A percentile compares a stretch with the other conserved stretches of the same genome.
phyloP scores from a whole-genome alignment of 2,888 invertebrate species.

The Hemicrepidius hirtus region DNA sequence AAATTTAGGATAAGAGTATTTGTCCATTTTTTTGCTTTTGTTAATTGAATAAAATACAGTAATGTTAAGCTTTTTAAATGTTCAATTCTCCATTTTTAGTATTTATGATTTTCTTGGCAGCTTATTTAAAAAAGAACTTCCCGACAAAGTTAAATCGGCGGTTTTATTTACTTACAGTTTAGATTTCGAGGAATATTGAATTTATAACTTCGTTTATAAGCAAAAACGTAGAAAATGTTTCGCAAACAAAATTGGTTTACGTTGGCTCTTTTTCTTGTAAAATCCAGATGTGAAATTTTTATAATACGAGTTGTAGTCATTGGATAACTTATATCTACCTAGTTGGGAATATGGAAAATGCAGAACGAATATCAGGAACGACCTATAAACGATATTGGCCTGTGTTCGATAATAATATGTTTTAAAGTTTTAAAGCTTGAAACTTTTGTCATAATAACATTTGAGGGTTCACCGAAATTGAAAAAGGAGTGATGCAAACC shows the following conservation, averaged over 20 bases:
- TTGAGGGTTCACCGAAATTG: conserved; percentile 56
- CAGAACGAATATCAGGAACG: not conserved
- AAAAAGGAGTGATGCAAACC: conserved; percentile 56
- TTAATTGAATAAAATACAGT: too few relatives aligned
- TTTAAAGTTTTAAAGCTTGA: conserved; percentile 57
- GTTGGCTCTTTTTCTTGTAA: conserved; percentile 4
- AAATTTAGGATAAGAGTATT: too few relatives aligned
- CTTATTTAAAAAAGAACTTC: not conserved
- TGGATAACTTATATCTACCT: conserved; percentile 1
- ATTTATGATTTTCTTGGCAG: not conserved
- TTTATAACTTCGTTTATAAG: conserved; percentile 22
- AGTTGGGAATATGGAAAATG: not conserved
- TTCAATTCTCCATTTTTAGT: not conserved
- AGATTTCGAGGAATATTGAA: conserved; percentile 18
- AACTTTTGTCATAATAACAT: conserved; percentile 56
- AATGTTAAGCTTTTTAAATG: too few relatives aligned
- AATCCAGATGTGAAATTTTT: conserved; percentile 10
- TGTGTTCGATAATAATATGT: conserved; percentile 54
- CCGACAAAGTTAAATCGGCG: not conserved
- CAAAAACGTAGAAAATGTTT: conserved; percentile 11
- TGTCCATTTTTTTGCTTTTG: too few relatives aligned
- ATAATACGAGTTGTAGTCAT: not conserved
- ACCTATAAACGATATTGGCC: conserved; percentile 43
- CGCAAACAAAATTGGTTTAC: conserved; percentile 16
- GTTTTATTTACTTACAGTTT: conserved; percentile 22